Conservation (phyloP, 2,113 vertebrate genomes). For the Phylloscopus trochilus region DNA sequence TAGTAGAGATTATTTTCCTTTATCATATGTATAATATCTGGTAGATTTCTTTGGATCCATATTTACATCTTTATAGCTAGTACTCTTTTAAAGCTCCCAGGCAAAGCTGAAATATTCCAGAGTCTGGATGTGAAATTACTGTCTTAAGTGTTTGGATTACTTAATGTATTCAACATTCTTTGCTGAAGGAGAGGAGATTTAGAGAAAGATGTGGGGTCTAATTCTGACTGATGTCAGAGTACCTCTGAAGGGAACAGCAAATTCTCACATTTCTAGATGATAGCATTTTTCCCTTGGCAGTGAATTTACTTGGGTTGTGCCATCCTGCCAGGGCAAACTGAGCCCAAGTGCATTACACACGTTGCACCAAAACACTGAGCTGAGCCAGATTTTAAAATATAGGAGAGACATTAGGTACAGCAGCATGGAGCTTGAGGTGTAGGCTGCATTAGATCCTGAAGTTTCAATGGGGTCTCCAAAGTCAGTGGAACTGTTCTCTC, state of each 20-base stretch:
- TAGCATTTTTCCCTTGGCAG: background rate
- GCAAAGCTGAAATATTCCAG: background rate
- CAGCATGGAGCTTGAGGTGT: background rate
- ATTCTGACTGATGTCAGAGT: background rate
- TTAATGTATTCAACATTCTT: background rate
- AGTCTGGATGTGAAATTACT: background rate
- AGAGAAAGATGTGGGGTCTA: background rate
- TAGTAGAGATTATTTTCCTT: background rate
- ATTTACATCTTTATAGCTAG: background rate
- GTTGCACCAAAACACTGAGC: background rate
- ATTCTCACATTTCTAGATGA: background rate
- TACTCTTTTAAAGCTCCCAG: background rate
- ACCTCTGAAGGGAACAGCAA: background rate
- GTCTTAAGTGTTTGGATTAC: background rate
- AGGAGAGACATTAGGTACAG: background rate
- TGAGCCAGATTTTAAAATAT: background rate
- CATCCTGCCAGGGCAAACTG: background rate
- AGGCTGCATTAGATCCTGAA: background rate
- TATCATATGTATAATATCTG: background rate
- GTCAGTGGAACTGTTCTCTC: background rate
- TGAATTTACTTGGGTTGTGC: background rate
- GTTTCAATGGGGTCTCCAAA: background rate
- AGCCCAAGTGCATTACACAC: background rate
- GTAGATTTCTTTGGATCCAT: background rate
- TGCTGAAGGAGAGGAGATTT: background rate